Conservation (phyloP, 2,888 invertebrate genomes). For the Rotaria sp. region DNA sequence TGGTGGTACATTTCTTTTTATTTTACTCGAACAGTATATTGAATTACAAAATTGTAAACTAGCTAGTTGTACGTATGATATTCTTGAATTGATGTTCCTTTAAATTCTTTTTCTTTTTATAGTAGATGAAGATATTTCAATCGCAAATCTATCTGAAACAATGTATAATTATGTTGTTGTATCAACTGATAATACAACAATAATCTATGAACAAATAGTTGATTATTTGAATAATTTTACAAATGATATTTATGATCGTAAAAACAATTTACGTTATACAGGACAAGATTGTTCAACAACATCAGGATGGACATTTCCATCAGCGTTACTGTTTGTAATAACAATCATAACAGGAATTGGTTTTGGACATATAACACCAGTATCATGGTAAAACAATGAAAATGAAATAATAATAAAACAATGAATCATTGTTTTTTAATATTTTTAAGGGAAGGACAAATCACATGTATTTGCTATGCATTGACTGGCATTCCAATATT, state of each 20-base stretch:
- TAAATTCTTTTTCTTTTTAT: not conserved
- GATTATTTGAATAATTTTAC: conserved; percentile 31
- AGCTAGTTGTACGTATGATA: conserved; percentile 14
- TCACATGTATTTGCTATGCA: conserved; percentile 40
- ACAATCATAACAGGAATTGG: conserved; percentile 54
- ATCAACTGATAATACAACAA: not conserved
- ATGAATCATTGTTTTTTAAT: not conserved
- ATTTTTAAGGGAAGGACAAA: conserved; percentile 35
- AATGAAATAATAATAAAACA: not conserved
- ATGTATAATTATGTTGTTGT: conserved; percentile 13
- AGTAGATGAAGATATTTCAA: not conserved
- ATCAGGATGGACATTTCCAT: conserved; percentile 52
- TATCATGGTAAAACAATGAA: conserved; percentile 10
- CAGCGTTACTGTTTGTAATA: conserved; percentile 53
- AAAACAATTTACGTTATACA: not conserved
- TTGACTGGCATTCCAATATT: conserved; percentile 39
- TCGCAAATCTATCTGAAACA: not conserved
- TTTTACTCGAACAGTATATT: conserved; percentile 46
- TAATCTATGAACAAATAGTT: not conserved
- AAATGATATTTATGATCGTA: conserved; percentile 22
- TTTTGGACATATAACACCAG: conserved; percentile 35
- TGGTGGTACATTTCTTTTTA: conserved; percentile 41
- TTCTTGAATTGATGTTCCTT: too few relatives aligned
- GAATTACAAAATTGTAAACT: conserved; percentile 44
- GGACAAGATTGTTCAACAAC: conserved; percentile 45